Evolutionary conservation across 2,797 vertebrate species (phyloP).

Genomic region (Myoxocephalus aenaeus): DNA sequence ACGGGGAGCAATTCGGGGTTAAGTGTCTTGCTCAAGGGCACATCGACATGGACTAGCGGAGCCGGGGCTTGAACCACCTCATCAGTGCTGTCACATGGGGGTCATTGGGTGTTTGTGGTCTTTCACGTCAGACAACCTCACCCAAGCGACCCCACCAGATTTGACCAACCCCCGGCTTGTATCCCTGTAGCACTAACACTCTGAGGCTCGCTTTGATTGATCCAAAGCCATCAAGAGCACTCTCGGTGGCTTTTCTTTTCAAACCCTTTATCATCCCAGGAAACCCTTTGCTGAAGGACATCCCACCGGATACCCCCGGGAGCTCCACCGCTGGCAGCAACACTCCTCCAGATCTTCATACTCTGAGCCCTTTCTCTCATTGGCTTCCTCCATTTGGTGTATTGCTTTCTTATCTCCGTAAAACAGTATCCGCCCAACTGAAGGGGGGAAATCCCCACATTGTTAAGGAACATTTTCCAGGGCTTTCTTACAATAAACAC

Average conservation of each 20-base stretch:
- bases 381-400: not conserved
- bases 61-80: no score
- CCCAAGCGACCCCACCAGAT: not conserved
- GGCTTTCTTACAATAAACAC: not conserved
- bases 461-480: not conserved
- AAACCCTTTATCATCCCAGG: not conserved
- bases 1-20: no score
- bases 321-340: not conserved
- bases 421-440: not conserved
- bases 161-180: not conserved
- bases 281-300: not conserved
- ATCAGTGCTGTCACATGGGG: not conserved
- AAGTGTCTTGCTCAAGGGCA: no score
- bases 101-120: not conserved
- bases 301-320: not conserved
- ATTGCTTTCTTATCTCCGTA: not conserved
- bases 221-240: not conserved
- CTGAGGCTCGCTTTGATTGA: not conserved
- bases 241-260: not conserved
- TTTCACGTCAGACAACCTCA: not conserved
- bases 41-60: no score
- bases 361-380: not conserved
- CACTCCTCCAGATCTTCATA: not conserved
- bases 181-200: not conserved
- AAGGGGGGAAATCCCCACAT: not conserved